These are phyloP conservation scores for Paralvinella palmiformis DNA, from an alignment of 1,140 invertebrate species.

Conservation along the genomic window DNA sequence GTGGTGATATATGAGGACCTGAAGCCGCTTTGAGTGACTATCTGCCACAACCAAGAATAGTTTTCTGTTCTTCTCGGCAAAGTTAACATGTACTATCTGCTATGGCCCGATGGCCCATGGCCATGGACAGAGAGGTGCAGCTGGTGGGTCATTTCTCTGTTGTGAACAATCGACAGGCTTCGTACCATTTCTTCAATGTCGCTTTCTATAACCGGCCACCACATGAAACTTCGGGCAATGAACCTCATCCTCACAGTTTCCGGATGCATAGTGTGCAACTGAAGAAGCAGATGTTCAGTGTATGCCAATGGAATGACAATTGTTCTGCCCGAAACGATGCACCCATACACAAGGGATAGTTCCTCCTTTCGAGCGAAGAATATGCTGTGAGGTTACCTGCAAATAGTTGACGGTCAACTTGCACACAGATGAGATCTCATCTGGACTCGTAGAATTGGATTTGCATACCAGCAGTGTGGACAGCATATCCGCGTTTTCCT, in stretches of 20 bases:
- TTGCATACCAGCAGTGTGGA: not conserved
- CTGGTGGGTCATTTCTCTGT: constrained; percentile 1
- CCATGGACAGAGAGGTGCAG: not conserved
- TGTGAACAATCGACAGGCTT: constrained; percentile 44
- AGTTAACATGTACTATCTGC: constrained; percentile 52
- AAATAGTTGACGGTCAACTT: not conserved
- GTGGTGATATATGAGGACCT: constrained; percentile 28
- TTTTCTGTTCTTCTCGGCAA: constrained; percentile 47
- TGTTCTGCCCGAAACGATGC: too few species aligned
- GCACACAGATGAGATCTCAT: not conserved
- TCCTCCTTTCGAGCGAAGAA: not conserved
- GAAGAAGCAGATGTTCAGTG: not conserved
- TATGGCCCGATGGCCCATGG: constrained; percentile 33
- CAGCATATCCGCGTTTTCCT: not conserved
- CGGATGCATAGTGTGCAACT: constrained; percentile 5
- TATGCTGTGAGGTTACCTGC: not conserved
- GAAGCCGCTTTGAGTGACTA: constrained; percentile 47
- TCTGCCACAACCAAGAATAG: constrained; percentile 50
- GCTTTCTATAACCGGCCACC: constrained; percentile 13
- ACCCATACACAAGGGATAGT: not conserved
- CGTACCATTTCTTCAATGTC: constrained; percentile 49
- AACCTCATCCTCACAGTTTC: constrained; percentile 10
- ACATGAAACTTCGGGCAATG: constrained; percentile 7
- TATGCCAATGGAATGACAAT: not conserved
- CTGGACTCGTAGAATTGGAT: too few species aligned